phyloP scores from a whole-genome alignment of 2,113 vertebrate species.

The Oryzias curvinotus region DNA sequence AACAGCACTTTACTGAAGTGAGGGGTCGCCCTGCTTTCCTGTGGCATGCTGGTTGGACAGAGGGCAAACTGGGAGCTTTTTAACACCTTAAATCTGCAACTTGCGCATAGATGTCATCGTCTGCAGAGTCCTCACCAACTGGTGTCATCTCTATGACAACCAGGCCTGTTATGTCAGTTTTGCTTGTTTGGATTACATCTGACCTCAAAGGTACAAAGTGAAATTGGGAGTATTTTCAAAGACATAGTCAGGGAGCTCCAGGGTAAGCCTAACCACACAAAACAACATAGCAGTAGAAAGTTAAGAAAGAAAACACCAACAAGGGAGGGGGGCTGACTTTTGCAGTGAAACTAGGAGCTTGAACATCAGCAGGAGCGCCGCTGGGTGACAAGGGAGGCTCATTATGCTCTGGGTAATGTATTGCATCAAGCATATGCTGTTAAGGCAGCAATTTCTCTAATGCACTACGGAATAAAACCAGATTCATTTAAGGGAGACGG shows the following conservation, averaged over 20 bases:
- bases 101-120: background rate
- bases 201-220: slow-evolving; percentile 33
- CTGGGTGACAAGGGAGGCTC: slow-evolving; percentile 57
- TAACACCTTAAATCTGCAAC: slow-evolving; percentile 43
- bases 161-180: slow-evolving; percentile 42
- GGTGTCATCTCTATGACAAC: slow-evolving; percentile 54
- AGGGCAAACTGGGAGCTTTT: slow-evolving; percentile 40
- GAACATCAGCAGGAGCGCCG: slow-evolving; percentile 38
- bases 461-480: slow-evolving; percentile 53
- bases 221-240: slow-evolving; percentile 42
- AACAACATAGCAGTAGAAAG: slow-evolving; percentile 29
- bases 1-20: slow-evolving; percentile 53
- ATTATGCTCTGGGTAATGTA: slow-evolving; percentile 62
- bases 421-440: slow-evolving; percentile 52
- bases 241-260: slow-evolving; percentile 43
- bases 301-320: slow-evolving; percentile 50
- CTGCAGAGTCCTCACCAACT: slow-evolving; percentile 22
- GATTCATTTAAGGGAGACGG: slow-evolving; percentile 33
- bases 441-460: slow-evolving; percentile 59
- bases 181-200: slow-evolving; percentile 41
- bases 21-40: slow-evolving; percentile 24
- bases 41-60: slow-evolving; percentile 38
- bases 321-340: slow-evolving; percentile 40
- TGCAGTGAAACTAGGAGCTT: slow-evolving; percentile 24
- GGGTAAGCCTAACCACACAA: slow-evolving; percentile 35